Conservation (phyloP, 2,888 invertebrate genomes). For the Bimastos eiseni region DNA sequence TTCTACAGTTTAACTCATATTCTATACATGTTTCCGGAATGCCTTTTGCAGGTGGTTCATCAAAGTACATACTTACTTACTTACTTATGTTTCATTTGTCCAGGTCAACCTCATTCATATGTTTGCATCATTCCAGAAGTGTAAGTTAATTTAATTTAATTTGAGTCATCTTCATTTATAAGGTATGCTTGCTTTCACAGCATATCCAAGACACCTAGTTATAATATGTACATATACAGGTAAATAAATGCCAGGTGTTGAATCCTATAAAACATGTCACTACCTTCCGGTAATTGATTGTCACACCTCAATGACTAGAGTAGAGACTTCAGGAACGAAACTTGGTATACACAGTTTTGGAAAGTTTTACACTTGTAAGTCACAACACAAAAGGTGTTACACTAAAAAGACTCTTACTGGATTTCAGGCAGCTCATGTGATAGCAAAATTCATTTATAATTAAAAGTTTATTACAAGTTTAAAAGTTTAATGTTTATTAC, state of each 20-base stretch:
- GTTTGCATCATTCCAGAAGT: background rate
- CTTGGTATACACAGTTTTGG: background rate
- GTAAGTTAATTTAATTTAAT: too few species aligned
- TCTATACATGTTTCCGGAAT: too few species aligned
- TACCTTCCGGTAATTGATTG: background rate
- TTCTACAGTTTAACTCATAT: too few species aligned
- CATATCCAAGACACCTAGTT: background rate
- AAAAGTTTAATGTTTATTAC: background rate
- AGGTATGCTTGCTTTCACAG: too few species aligned
- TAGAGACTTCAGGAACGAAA: background rate
- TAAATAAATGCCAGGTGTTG: background rate
- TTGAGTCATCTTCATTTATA: too few species aligned
- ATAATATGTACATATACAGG: background rate
- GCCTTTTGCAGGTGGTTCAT: too few species aligned
- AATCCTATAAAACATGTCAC: background rate
- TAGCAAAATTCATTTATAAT: background rate
- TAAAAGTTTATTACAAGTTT: too few species aligned
- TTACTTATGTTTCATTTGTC: background rate
- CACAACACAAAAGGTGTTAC: background rate
- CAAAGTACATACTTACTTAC: too few species aligned
- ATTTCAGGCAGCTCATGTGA: background rate
- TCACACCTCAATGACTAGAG: background rate
- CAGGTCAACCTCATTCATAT: background rate
- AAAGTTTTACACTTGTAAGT: background rate
- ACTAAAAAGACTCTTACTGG: background rate